Conservation (phyloP, 2,797 vertebrate species). For the Champsocephalus esox region DNA sequence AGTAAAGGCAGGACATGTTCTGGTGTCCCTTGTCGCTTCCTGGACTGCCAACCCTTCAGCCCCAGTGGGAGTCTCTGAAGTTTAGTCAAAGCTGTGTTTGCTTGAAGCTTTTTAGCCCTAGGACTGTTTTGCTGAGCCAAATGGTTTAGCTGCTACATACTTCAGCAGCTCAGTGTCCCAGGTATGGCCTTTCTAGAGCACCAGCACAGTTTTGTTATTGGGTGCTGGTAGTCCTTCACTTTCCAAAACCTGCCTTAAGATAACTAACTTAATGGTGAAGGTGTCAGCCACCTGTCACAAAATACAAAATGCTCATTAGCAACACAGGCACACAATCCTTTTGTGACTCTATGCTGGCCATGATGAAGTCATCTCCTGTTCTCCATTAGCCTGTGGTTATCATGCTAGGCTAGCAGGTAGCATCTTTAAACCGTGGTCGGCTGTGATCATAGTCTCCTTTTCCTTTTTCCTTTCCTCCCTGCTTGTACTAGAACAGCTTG, state of each 20-base stretch:
- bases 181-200: conserved; percentile 41
- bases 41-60: neutral
- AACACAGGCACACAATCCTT: neutral
- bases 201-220: conserved; percentile 1
- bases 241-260: conserved; percentile 38
- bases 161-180: conserved; percentile 20
- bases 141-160: conserved; percentile 38
- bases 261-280: conserved; percentile 38
- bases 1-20: conserved; percentile 1
- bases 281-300: conserved; percentile 57
- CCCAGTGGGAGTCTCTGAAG: neutral
- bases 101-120: neutral
- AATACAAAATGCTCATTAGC: conserved; percentile 2
- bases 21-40: neutral
- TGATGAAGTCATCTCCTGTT: conserved; percentile 49
- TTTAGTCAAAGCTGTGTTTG: conserved; percentile 34
- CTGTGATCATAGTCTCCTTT: conserved; percentile 21
- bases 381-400: conserved; percentile 40
- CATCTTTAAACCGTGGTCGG: conserved; percentile 33
- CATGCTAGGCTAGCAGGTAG: conserved; percentile 27
- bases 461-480: neutral
- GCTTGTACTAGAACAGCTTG: conserved; percentile 43
- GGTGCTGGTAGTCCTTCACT: conserved; percentile 1
- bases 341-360: conserved; percentile 23
- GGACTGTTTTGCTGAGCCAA: conserved; percentile 8